A percentile compares a stretch with the other conserved stretches of the same genome.
These are phyloP conservation scores for Pteria penguin DNA, from an alignment of 2,888 invertebrate species.

Conservation along the genomic window DNA sequence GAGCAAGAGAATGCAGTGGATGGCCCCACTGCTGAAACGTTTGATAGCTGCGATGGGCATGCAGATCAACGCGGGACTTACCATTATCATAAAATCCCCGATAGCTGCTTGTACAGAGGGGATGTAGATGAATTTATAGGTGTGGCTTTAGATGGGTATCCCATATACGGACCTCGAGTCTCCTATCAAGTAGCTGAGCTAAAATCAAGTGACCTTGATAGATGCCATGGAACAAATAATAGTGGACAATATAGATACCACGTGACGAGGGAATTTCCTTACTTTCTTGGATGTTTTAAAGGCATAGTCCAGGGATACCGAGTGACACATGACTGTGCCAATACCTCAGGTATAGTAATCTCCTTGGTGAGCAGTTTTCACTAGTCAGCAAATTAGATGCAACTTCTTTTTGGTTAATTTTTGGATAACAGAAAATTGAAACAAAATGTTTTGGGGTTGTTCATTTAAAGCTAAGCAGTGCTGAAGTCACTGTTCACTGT, in stretches of 20 bases:
- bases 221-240: constrained; percentile 45
- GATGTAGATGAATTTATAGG: constrained; percentile 46
- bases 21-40: constrained; percentile 31
- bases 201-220: constrained; percentile 37
- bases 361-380: too few relatives aligned
- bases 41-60: constrained; percentile 54
- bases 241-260: constrained; percentile 48
- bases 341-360: neutral
- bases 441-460: too few relatives aligned
- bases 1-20: constrained; percentile 32
- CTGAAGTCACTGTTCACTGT: too few relatives aligned
- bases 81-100: constrained; percentile 52
- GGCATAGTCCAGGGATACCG: too few relatives aligned
- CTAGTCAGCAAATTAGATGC: too few relatives aligned
- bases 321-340: neutral
- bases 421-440: too few relatives aligned
- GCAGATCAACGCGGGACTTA: constrained; percentile 38
- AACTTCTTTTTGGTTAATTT: too few relatives aligned
- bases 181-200: neutral
- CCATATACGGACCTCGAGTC: constrained; percentile 47
- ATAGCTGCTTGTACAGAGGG: constrained; percentile 38
- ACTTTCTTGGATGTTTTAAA: constrained; percentile 49
- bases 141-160: constrained; percentile 52
- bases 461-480: too few relatives aligned
- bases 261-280: constrained; percentile 47